Percentiles rank a stretch among this genome's conserved stretches.
Evolutionary conservation across 2,888 invertebrate genomes (phyloP).

Genomic region (Trypoxylon attenuatum): DNA sequence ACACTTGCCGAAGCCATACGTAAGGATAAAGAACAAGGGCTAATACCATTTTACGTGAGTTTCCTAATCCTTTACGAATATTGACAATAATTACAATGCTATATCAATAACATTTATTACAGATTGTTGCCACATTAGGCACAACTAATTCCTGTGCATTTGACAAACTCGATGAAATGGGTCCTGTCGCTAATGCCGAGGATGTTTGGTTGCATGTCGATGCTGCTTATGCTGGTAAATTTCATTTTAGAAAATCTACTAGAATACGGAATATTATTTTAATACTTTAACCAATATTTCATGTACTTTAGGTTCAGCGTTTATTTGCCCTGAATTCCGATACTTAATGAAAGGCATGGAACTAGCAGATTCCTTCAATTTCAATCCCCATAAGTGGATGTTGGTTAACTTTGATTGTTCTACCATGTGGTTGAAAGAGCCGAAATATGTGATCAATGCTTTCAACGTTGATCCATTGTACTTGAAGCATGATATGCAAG

Average conservation of each 20-base stretch:
- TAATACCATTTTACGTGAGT: slow-evolving; percentile 97
- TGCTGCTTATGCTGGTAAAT: slow-evolving; percentile 93
- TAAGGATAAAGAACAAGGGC: slow-evolving; percentile 89
- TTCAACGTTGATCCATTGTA: slow-evolving; percentile 98
- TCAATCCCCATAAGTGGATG: slow-evolving; percentile 99
- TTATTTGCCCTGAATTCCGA: slow-evolving; percentile 97
- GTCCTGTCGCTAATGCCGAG: slow-evolving; percentile 87
- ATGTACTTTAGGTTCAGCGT: slow-evolving; percentile 81
- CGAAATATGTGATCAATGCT: slow-evolving; percentile 92
- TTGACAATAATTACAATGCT: slow-evolving; percentile 35
- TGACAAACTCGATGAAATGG: slow-evolving; percentile 91
- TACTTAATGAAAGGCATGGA: slow-evolving; percentile 92
- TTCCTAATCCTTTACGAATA: slow-evolving; percentile 88
- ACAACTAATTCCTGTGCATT: slow-evolving; percentile 98
- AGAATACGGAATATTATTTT: background rate
- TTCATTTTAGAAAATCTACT: background rate
- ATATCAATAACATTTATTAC: slow-evolving; percentile 15
- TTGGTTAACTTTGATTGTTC: slow-evolving; percentile 99
- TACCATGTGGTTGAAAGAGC: slow-evolving; percentile 96
- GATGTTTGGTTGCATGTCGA: slow-evolving; percentile 96
- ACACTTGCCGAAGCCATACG: slow-evolving; percentile 86
- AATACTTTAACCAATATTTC: background rate
- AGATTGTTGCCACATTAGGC: slow-evolving; percentile 93
- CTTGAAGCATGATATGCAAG: slow-evolving; percentile 94
- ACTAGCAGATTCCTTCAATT: slow-evolving; percentile 96